Evolutionary conservation across 2,888 invertebrate species (phyloP).

Genomic region (Anarsia innoxiella): DNA sequence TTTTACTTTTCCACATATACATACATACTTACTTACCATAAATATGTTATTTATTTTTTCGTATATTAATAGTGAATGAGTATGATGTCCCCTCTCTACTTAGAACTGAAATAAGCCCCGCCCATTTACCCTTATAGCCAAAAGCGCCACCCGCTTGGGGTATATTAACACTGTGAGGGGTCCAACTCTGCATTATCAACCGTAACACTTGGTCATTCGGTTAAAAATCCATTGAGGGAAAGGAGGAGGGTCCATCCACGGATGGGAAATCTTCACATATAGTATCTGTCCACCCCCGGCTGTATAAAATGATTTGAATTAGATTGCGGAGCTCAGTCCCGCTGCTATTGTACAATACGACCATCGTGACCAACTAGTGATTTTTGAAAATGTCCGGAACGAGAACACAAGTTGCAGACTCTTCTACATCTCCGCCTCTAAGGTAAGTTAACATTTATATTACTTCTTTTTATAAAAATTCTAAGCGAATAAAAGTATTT

Average conservation of each 20-base stretch:
- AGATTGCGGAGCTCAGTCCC: slow-evolving; percentile 35
- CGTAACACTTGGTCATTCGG: too few species aligned
- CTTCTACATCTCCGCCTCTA: slow-evolving; percentile 79
- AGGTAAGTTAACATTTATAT: slow-evolving; percentile 56
- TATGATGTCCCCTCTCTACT: slow-evolving; percentile 16
- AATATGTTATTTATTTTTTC: too few species aligned
- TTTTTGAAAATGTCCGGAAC: slow-evolving; percentile 53
- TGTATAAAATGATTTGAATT: slow-evolving; percentile 50
- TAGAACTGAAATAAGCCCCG: slow-evolving; percentile 28
- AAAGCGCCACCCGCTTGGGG: slow-evolving; percentile 46
- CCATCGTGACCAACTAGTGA: slow-evolving; percentile 9
- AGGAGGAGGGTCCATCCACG: too few species aligned
- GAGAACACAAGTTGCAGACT: slow-evolving; percentile 80
- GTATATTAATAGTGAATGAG: neutral
- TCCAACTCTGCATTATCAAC: too few species aligned
- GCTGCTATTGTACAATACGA: too few species aligned
- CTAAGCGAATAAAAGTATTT: too few species aligned
- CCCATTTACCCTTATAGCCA: slow-evolving; percentile 34
- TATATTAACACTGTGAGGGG: too few species aligned
- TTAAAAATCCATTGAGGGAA: too few species aligned
- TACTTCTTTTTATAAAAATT: slow-evolving; percentile 15
- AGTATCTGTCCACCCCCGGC: slow-evolving; percentile 36
- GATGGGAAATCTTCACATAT: too few species aligned
- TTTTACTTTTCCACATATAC: too few species aligned
- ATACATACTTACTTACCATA: too few species aligned